Conservation (phyloP, 2,888 invertebrate genomes). For the Synanthedon myopaeformis region DNA sequence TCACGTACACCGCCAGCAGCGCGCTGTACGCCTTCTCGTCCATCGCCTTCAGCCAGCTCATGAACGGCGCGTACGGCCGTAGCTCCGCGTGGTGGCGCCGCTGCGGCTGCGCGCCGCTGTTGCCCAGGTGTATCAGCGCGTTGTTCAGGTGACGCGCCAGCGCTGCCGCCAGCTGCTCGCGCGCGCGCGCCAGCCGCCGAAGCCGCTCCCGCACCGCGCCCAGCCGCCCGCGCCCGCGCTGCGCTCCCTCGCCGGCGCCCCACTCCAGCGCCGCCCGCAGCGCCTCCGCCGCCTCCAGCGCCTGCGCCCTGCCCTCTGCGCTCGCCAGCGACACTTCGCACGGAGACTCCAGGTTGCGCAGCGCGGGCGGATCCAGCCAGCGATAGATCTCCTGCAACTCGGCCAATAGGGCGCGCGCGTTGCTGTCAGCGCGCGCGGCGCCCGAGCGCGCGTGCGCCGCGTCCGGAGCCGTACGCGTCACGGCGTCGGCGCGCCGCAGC, state of each 20-base stretch:
- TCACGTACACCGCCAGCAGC: constrained; percentile 81
- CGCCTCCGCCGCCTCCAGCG: constrained; percentile 25
- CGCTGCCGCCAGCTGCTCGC: constrained; percentile 71
- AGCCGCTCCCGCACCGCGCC: constrained; percentile 41
- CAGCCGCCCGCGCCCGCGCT: constrained; percentile 28
- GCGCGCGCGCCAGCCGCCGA: constrained; percentile 37
- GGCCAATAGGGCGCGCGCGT: constrained; percentile 82
- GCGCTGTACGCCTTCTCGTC: constrained; percentile 86
- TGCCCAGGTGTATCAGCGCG: constrained; percentile 91
- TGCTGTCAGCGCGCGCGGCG: constrained; percentile 78
- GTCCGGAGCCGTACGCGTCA: constrained; percentile 67
- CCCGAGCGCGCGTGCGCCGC: constrained; percentile 32
- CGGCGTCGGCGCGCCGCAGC: constrained; percentile 66
- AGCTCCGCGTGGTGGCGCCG: constrained; percentile 87
- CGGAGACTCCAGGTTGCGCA: constrained; percentile 37
- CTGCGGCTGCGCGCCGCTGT: constrained; percentile 48
- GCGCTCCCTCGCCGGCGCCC: constrained; percentile 12
- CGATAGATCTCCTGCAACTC: constrained; percentile 75
- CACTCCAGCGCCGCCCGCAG: constrained; percentile 18
- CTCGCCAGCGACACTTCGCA: constrained; percentile 35
- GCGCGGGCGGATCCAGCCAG: constrained; percentile 48
- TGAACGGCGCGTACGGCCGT: constrained; percentile 87
- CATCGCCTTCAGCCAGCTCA: constrained; percentile 92
- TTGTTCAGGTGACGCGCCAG: constrained; percentile 93
- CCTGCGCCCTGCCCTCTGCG: constrained; percentile 37